A percentile compares a stretch with the other conserved stretches of the same genome.
Evolutionary conservation across 2,797 vertebrate species (phyloP).

Genomic region (Vultur gryphus): DNA sequence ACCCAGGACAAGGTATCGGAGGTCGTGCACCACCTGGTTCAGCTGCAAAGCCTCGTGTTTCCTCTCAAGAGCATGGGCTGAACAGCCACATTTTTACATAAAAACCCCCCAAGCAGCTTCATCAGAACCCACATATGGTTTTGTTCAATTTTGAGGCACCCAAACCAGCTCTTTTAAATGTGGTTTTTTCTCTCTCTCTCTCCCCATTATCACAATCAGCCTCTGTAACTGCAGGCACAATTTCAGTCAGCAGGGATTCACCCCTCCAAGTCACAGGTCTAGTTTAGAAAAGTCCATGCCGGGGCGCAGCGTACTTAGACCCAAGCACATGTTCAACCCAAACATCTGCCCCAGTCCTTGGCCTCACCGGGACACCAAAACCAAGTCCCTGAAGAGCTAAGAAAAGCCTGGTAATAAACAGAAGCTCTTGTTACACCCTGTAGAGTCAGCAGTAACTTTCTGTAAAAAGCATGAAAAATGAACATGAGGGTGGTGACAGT

Average conservation of each 20-base stretch:
- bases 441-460: slow-evolving; percentile 23
- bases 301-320: not conserved
- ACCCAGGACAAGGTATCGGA: not conserved
- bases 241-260: not conserved
- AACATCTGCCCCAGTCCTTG: not conserved
- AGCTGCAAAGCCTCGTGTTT: not conserved
- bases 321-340: not conserved
- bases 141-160: not conserved
- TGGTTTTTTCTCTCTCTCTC: not conserved
- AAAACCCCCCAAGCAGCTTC: not conserved
- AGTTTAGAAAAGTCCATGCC: not conserved
- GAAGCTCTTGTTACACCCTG: not conserved
- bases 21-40: rapidly evolving
- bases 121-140: not conserved
- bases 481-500: not conserved
- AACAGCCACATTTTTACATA: not conserved
- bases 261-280: not conserved
- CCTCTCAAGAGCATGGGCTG: not conserved
- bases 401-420: slow-evolving; percentile 3
- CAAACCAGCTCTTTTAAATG: not conserved
- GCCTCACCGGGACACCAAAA: not conserved
- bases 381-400: not conserved
- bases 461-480: slow-evolving; percentile 42
- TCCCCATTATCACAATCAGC: not conserved
- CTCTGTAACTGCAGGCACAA: not conserved